Percentiles rank a stretch among this genome's conserved stretches.
These are phyloP conservation scores for Agrypnia vestita DNA, from an alignment of 1,140 invertebrate species.

Conservation along the genomic window DNA sequence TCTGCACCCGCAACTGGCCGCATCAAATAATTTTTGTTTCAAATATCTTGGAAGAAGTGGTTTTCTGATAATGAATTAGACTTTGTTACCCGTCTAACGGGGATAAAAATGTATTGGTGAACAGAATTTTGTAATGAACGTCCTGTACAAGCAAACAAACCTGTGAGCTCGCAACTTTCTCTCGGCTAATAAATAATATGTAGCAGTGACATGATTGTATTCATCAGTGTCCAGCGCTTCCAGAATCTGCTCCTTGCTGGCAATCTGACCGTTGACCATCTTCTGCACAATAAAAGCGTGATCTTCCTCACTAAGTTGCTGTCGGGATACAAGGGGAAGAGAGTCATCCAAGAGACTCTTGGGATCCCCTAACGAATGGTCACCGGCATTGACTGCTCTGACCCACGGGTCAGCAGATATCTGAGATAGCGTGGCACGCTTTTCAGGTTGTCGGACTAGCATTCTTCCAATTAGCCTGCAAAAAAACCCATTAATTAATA, in stretches of 20 bases:
- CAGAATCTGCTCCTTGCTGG: constrained; percentile 93
- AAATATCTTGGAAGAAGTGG: too few relatives aligned
- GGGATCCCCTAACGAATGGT: constrained; percentile 62
- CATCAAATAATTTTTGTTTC: too few relatives aligned
- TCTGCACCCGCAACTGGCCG: too few relatives aligned
- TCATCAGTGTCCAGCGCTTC: constrained; percentile 95
- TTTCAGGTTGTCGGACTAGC: constrained; percentile 93
- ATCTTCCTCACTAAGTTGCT: constrained; percentile 93
- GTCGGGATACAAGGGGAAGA: constrained; percentile 85
- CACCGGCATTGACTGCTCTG: constrained; percentile 53
- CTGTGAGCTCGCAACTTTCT: constrained; percentile 85
- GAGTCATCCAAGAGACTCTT: constrained; percentile 69
- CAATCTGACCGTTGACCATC: constrained; percentile 97
- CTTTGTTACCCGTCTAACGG: too few relatives aligned
- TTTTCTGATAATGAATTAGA: too few relatives aligned
- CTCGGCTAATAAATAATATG: constrained; percentile 97
- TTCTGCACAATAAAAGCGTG: constrained; percentile 94
- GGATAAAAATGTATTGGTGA: too few relatives aligned
- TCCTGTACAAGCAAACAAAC: constrained; percentile 56
- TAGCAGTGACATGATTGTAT: constrained; percentile 98
- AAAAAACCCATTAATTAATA: constrained; percentile 56
- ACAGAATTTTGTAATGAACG: too few relatives aligned
- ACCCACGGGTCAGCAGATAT: constrained; percentile 94
- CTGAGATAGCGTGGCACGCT: constrained; percentile 89
- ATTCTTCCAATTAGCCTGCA: constrained; percentile 90